Base-by-base conservation (phyloP, 2,888 invertebrate species). In the Criorhina ranunculi region DNA sequence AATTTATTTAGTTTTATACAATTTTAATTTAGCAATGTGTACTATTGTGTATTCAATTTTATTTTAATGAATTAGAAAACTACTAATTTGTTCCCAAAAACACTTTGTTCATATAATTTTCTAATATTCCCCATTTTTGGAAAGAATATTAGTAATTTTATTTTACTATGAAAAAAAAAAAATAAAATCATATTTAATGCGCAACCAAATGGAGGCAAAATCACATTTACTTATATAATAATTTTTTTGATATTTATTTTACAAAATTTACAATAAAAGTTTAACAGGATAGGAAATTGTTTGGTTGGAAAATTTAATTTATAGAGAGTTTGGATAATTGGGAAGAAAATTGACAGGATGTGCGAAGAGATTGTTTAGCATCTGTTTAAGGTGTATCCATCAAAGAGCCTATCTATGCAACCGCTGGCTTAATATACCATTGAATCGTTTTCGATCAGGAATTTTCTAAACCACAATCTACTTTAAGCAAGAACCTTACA, bases 51-150 rank as follows among this genome's bases (percentile, higher is more conserved):
- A 29, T 33, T 67, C 42, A 8, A n/a, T 17, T 72, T 46, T 66
- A 37, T 55, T 67, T 62, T 59, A 42, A 75, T 85, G 66, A 64
- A 85, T 80, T 85, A 86, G 75, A 86, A 87, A 87, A 83, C 88
- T 88, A 88, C 87, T 86, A 87, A 82, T 88, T 88, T 88, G 88
- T 87, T 88, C 88, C 88, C 88, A 88, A 88, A 87, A 88, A 87
- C 88, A 86, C 87, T 86, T 87, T 85, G 69, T 85, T 76, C 73
- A 62, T 77, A 72, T 62, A 76, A 76, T 76, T 70, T 60, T 83
- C 87, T 86, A 85, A 80, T 87, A 87, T 82, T 86, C 87, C 51
- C 40, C 69, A 51, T 42, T 12, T 55, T 46, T 19, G 49, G 49
- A 49, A 55, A 55, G 67, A 62, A 69, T 60, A 79, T 67, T 78